Base-by-base conservation (phyloP, 2,888 invertebrate genomes). In the Caenorhabditis sp. region DNA sequence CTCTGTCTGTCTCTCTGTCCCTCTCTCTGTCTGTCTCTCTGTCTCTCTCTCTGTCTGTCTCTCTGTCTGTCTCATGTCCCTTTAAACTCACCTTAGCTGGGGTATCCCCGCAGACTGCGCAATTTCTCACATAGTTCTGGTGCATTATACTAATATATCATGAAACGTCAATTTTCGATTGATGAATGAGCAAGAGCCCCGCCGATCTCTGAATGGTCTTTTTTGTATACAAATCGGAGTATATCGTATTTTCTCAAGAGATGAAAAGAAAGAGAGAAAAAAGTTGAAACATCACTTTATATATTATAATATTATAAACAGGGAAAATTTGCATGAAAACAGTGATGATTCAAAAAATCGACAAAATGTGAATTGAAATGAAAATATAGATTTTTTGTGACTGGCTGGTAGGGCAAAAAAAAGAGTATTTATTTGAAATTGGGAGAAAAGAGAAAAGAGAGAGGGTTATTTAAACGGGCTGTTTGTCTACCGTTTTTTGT, bases 101-200 rank as follows among this genome's bases (percentile, higher is more conserved):
- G 10, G 77, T 71, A 62, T 85, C 85, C 21, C 83, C 83, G 64
- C 85, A 85, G 26, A 85, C 85, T 5, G 84, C 84, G 61, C 85
- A 85, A 3, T 61, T 56, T 59, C 82, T 52, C 23, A 63, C 17
- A 17, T 20, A 58, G 52, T 56, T 20, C 4, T 56, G 25, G 1
- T 67, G 67, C 75, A 75, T 73, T 50, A 43, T 49, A 1, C 21
- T 52, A 10, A 4, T 31, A 10, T 31, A 7, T 31, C 31, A 31
- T 31, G 10, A 31, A 31, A 31, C 31, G n/a, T n/a, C n/a, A n/a
- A n/a, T n/a, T n/a, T n/a, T n/a, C n/a, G n/a, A n/a, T n/a, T n/a
- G n/a, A n/a, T n/a, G n/a, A n/a, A n/a, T n/a, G n/a, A n/a, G n/a
- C n/a, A n/a, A n/a, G n/a, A n/a, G n/a, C 36, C 36, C 36, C 14